Conservation (phyloP, 2,888 invertebrate species). For the Isoperla grammatica region DNA sequence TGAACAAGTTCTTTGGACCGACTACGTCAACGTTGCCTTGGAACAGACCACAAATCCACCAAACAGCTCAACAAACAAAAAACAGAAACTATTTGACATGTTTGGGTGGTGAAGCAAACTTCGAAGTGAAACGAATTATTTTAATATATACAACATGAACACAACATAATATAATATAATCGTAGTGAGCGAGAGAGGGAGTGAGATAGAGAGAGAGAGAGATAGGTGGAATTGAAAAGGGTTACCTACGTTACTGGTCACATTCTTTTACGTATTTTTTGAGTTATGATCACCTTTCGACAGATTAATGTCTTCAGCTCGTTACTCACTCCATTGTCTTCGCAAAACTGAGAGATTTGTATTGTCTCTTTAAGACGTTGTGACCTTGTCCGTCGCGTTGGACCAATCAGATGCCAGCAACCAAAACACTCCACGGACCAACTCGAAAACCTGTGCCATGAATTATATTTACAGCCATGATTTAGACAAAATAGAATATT, state of each 20-base stretch:
- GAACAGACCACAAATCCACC: background rate
- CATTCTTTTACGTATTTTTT: slow-evolving; percentile 26
- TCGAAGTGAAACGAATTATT: background rate
- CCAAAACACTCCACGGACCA: background rate
- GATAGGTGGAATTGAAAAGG: background rate
- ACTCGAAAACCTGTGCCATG: background rate
- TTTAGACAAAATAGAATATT: background rate
- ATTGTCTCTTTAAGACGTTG: slow-evolving; percentile 18
- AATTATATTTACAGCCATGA: background rate
- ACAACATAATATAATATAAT: slow-evolving; percentile 7
- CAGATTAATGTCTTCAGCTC: slow-evolving; percentile 27
- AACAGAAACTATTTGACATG: slow-evolving; percentile 9
- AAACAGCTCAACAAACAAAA: background rate
- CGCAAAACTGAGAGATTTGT: slow-evolving; percentile 26
- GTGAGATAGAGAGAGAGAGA: background rate
- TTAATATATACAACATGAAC: slow-evolving; percentile 14
- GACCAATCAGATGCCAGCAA: background rate
- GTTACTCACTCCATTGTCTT: slow-evolving; percentile 29
- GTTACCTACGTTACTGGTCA: too few species aligned
- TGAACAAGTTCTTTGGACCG: too few species aligned
- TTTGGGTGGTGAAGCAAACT: slow-evolving; percentile 3
- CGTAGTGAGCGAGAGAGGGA: background rate
- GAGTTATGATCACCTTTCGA: slow-evolving; percentile 25
- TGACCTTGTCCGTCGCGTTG: background rate
- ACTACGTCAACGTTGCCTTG: background rate